Conservation (phyloP, 30 jellyfish, hydroid and myxozoan species). For the Hydractinia echinata region DNA sequence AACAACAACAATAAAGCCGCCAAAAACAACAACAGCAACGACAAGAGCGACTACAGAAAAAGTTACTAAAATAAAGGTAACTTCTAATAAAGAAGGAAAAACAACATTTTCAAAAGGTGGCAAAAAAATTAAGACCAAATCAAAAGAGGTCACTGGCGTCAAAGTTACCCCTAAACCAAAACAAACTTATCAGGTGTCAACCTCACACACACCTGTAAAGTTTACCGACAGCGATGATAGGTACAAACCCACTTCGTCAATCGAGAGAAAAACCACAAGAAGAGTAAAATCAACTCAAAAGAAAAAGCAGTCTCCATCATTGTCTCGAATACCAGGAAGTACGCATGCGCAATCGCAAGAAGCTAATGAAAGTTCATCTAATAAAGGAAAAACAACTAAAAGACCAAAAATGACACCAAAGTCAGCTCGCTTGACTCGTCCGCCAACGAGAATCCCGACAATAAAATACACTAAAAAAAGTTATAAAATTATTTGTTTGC, state of each 20-base stretch:
- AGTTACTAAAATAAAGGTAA: neutral
- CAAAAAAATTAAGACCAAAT: neutral
- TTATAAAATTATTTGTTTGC: conserved; percentile 26
- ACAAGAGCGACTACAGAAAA: neutral
- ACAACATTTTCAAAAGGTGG: neutral
- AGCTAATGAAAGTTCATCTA: no score
- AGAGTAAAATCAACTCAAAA: no score
- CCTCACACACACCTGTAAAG: no score
- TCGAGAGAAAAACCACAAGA: no score
- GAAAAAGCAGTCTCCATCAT: no score
- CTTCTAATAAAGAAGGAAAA: neutral
- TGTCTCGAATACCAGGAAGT: no score
- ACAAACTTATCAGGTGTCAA: no score
- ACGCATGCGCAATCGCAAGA: no score
- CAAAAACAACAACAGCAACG: neutral
- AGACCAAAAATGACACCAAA: neutral
- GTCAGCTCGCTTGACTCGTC: neutral
- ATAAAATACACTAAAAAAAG: conserved; percentile 18
- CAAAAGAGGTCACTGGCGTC: no score
- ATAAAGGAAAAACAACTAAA: neutral
- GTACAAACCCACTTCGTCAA: no score
- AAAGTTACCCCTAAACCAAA: no score
- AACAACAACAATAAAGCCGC: neutral
- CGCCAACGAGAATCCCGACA: conserved; percentile 4
- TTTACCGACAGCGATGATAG: no score